phyloP scores from a whole-genome alignment of 2,113 vertebrate genomes.

The Antechinus flavipes region DNA sequence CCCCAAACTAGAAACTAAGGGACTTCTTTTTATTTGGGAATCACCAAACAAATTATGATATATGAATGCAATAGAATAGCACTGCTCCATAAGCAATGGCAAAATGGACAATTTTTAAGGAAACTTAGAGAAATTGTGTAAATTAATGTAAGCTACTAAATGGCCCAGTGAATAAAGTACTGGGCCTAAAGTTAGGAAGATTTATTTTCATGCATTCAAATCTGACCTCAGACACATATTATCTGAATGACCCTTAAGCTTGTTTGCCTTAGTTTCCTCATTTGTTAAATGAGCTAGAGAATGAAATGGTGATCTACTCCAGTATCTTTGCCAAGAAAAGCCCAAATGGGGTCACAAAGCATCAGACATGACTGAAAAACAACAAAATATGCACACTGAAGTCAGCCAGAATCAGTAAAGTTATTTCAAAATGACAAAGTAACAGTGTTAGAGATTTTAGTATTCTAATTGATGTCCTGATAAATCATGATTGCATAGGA shows the following conservation, averaged over 20 bases:
- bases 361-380: neutral
- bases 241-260: neutral
- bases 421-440: neutral
- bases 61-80: neutral
- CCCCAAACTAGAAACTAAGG: neutral
- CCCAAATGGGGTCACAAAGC: neutral
- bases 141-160: neutral
- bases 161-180: neutral
- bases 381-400: neutral
- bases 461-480: neutral
- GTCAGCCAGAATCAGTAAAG: neutral
- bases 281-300: neutral
- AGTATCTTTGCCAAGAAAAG: neutral
- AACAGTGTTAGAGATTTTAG: neutral
- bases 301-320: neutral
- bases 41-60: neutral
- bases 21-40: neutral
- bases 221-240: neutral
- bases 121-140: neutral
- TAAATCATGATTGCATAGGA: neutral
- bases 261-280: neutral
- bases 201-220: neutral
- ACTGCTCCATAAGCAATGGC: neutral
- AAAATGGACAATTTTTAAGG: neutral
- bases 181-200: neutral